Base-by-base conservation (phyloP, 2,797 vertebrate species). In the Martes flavigula region DNA sequence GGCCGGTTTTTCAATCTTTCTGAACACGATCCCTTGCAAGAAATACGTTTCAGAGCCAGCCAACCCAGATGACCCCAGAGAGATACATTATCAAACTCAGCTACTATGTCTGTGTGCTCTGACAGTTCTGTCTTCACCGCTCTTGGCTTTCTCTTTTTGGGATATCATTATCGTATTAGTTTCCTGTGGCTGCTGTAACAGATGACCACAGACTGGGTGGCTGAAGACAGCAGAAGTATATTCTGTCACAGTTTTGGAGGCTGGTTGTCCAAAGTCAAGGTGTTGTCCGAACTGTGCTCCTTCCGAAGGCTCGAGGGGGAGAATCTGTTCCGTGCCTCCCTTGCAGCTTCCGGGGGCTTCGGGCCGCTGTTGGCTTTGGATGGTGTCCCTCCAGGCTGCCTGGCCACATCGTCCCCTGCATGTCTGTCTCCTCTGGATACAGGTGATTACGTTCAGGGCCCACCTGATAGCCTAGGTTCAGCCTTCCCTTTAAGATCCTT, bases 71-170 rank as follows among this genome's bases (percentile, higher is more conserved):
- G 27, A 56, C 64, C 86, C 11, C 15, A 40, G 14, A 7, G 21
- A 12, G 2, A 58, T 70, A 58, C 23, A 6, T 30, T 46, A 60
- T 56, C 48, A 35, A 18, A n/a, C 7, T 15, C 75, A 87, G 88
- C 81, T 14, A 3, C 38, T 32, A 1, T 6, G 64, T 62, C n/a
- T 70, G 1, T 8, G 15, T 25, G 70, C 46, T 79, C 51, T 35
- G 18, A 75, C 35, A 32, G 1, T 54, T 87, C 62, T 54, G 0
- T 23, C 60, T 60, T 46, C 62, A 18, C 75, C 12, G 18, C 20
- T 90, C 85, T 79, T 12, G 21, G 70, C 64, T 66, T 87, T 75
- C 72, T 60, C 7, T 64, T 93, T 90, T 40, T 68, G 38, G 72
- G 35, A 13, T 77, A 17, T 78, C 66, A 48, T 70, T 60, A 62